Evolutionary conservation across 2,888 invertebrate genomes (phyloP), one percentile per base, ranked within the genome.

Genomic region (Cheiracanthium punctorium): DNA sequence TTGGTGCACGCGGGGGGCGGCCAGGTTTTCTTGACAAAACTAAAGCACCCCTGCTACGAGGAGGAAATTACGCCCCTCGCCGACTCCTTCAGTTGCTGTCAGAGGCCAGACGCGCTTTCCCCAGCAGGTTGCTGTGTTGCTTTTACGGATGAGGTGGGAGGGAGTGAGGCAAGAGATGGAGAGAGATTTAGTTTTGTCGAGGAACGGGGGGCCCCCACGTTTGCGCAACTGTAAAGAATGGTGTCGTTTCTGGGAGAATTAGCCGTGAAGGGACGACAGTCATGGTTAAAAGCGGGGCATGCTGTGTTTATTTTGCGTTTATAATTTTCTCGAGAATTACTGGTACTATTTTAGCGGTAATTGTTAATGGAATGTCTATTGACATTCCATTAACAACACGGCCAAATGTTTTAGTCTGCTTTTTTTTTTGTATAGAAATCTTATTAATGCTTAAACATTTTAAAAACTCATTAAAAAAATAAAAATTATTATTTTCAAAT

Each of bases 11-110:
- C 69, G 58, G 69, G 84, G 84, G 84, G 77, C 69, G 74, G 64
- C 58, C 84, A 85, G 84, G 24, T 85, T 85, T 79, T 79, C 84
- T 79, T 85, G 84, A 85, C 82, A 82, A 82, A 82, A 82, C 71
- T 64, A 52, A 76, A 69, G 84, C 69, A 67, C 74, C 74, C 84
- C 67, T 20, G 41, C 70, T 29, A 58, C n/a, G 71, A 24, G n/a
- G 82, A 71, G 77, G 77, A 84, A 84, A 84, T 84, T 84, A 76
- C 67, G 41, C 80, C 73, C 64, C 73, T 81, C 37, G 33, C 73
- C 52, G 81, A 69, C 65, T 81, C 74, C 81, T 52, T 75, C 70
- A 69, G 70, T 52, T 52, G 71, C 77, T 84, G 82, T 77, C 82
- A 84, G 58, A 84, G 72, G 48, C 77, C 77, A 77, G 69, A 69